phyloP scores from a whole-genome alignment of 2,888 invertebrate species.

The Tholera decimalis region DNA sequence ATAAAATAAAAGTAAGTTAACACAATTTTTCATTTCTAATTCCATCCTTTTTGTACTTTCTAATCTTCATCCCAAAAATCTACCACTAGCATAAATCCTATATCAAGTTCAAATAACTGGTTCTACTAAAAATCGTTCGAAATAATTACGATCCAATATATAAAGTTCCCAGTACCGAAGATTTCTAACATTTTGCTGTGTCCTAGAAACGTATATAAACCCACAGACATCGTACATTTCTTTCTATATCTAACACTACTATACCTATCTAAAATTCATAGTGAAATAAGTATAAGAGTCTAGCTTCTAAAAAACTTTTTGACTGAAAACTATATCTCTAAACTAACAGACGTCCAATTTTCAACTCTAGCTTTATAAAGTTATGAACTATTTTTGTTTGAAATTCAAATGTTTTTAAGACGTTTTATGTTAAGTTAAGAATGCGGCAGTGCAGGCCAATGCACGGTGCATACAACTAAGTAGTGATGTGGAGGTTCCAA shows the following conservation, averaged over 20 bases:
- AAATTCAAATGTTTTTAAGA: constrained; percentile 60
- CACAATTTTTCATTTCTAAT: background rate
- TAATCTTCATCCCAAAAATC: background rate
- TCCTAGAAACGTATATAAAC: constrained; percentile 89
- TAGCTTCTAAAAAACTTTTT: constrained; percentile 86
- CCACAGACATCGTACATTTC: constrained; percentile 86
- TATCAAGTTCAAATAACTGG: background rate
- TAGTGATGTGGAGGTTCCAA: constrained; percentile 81
- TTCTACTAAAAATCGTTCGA: constrained; percentile 2
- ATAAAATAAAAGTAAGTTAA: background rate
- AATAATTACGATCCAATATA: constrained; percentile 74
- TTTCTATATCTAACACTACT: constrained; percentile 87
- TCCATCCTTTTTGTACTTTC: background rate
- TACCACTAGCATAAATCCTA: background rate
- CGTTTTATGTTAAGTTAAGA: constrained; percentile 67
- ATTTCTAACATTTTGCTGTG: constrained; percentile 87
- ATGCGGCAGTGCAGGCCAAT: constrained; percentile 89
- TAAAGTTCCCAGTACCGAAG: constrained; percentile 72
- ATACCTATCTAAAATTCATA: constrained; percentile 91
- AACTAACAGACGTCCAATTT: constrained; percentile 3
- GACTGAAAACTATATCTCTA: constrained; percentile 33
- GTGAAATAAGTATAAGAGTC: constrained; percentile 89
- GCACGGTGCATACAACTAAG: constrained; percentile 91
- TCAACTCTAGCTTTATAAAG: background rate
- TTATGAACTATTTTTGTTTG: constrained; percentile 61